A percentile compares a stretch with the other conserved stretches of the same genome.
phyloP scores from a whole-genome alignment of 2,888 invertebrate species.

The Orthonevra nobilis region DNA sequence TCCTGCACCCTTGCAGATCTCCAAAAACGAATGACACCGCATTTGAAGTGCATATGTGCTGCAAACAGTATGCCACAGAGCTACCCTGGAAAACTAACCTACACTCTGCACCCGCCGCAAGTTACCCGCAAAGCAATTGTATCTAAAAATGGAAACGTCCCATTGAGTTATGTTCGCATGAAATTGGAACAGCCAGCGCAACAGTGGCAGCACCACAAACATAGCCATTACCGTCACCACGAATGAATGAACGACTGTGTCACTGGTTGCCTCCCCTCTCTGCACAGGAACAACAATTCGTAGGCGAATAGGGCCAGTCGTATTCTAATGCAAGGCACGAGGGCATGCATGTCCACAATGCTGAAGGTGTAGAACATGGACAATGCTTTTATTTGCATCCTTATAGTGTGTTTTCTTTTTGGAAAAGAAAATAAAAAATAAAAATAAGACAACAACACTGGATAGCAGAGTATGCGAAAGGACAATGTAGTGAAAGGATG shows the following conservation, averaged over 20 bases:
- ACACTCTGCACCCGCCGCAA: constrained; percentile 13
- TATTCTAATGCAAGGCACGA: constrained; percentile 42
- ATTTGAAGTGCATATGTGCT: constrained; percentile 36
- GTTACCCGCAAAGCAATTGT: constrained; percentile 45
- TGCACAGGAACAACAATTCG: constrained; percentile 36
- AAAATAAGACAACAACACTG: constrained; percentile 1
- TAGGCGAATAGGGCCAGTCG: constrained; percentile 11
- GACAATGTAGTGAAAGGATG: constrained; percentile 11
- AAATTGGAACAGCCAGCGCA: constrained; percentile 57
- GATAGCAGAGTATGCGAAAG: constrained; percentile 23
- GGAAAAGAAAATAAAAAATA: constrained; percentile 16
- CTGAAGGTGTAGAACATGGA: constrained; percentile 47
- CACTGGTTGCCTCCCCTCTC: constrained; percentile 33
- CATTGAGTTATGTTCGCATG: constrained; percentile 58
- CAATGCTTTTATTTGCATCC: constrained; percentile 54
- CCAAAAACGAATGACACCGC: constrained; percentile 44
- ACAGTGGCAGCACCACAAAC: constrained; percentile 44
- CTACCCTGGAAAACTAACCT: not conserved
- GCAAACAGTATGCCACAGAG: not conserved
- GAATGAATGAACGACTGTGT: constrained; percentile 53
- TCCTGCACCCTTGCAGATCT: constrained; percentile 6
- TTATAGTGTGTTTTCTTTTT: constrained; percentile 42
- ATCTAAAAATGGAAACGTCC: constrained; percentile 61
- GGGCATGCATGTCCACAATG: constrained; percentile 3
- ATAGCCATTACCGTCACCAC: constrained; percentile 53